These are phyloP conservation scores for Drosophila niveifrons DNA, from an alignment of 2,888 invertebrate genomes.

Conservation along the genomic window DNA sequence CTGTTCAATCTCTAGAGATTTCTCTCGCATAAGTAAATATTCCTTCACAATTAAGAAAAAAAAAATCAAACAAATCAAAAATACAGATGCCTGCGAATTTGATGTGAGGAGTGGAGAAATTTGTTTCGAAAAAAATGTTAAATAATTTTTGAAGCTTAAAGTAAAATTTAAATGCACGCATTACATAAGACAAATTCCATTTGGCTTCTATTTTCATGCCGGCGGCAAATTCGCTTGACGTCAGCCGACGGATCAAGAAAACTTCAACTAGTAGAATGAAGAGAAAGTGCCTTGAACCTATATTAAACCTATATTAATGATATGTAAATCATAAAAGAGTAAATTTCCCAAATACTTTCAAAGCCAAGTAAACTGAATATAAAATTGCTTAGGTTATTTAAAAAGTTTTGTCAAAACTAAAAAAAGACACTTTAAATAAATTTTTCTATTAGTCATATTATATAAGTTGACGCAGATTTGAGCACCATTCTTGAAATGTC, in stretches of 20 bases:
- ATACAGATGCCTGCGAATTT: conserved; percentile 53
- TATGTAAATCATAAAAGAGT: not conserved
- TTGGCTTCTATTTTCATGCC: conserved; percentile 6
- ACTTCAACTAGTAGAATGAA: not conserved
- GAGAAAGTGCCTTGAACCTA: not conserved
- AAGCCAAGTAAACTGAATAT: not conserved
- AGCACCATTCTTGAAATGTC: conserved; percentile 38
- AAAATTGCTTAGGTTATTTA: not conserved
- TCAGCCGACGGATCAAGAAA: not conserved
- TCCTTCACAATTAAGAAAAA: conserved; percentile 6
- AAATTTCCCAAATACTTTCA: not conserved
- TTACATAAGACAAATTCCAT: not conserved
- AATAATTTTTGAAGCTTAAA: not conserved
- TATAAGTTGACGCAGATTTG: conserved; percentile 32
- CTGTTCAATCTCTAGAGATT: conserved; percentile 31
- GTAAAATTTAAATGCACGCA: not conserved
- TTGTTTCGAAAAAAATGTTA: not conserved
- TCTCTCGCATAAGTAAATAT: conserved; percentile 29
- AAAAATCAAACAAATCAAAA: conserved; percentile 16
- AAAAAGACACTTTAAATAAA: not conserved
- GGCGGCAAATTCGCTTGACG: conserved; percentile 14
- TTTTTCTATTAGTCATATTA: conserved; percentile 19
- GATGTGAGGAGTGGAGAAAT: conserved; percentile 6
- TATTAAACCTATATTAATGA: not conserved
- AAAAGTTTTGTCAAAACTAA: not conserved